Evolutionary conservation across 1,140 invertebrate species (phyloP).

Genomic region (Drosophila orosa): DNA sequence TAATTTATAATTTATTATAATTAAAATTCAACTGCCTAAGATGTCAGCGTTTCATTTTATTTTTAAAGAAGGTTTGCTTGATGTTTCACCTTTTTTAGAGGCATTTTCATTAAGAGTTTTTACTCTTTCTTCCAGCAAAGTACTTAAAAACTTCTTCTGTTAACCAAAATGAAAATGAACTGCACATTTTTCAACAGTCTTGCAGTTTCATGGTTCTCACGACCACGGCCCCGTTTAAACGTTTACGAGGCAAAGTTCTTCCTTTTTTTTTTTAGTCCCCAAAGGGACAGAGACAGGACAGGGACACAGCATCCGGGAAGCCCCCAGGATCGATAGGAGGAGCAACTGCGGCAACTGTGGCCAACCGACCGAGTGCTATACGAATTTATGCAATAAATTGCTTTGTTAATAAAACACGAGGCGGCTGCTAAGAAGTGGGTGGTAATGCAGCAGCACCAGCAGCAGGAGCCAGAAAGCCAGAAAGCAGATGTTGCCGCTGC

Average conservation of each 20-base stretch:
- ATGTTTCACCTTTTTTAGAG: not conserved
- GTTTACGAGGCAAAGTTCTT: conserved; percentile 24
- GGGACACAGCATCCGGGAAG: not conserved
- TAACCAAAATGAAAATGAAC: conserved; percentile 5
- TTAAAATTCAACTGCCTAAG: not conserved
- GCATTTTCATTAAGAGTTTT: not conserved
- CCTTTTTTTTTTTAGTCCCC: not conserved
- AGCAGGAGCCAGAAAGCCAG: conserved; percentile 29
- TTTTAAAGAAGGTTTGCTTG: not conserved
- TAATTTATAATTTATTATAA: no score
- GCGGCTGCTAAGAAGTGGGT: conserved; percentile 33
- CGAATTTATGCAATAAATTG: conserved; percentile 81
- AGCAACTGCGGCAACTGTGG: conserved; percentile 47
- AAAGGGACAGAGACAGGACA: not conserved
- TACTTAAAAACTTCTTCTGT: not conserved
- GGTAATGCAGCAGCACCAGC: conserved; percentile 3
- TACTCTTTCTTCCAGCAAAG: not conserved
- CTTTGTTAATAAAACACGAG: conserved; percentile 80
- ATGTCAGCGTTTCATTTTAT: not conserved
- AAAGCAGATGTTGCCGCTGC: conserved; percentile 30
- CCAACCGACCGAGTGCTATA: conserved; percentile 48
- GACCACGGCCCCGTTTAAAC: conserved; percentile 3
- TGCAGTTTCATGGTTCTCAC: conserved; percentile 7
- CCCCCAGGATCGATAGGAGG: conserved; percentile 7
- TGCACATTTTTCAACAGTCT: conserved; percentile 1